A percentile compares a stretch with the other conserved stretches of the same genome.
Evolutionary conservation across 2,888 invertebrate species (phyloP).

Genomic region (Caenorhabditis imperialis): DNA sequence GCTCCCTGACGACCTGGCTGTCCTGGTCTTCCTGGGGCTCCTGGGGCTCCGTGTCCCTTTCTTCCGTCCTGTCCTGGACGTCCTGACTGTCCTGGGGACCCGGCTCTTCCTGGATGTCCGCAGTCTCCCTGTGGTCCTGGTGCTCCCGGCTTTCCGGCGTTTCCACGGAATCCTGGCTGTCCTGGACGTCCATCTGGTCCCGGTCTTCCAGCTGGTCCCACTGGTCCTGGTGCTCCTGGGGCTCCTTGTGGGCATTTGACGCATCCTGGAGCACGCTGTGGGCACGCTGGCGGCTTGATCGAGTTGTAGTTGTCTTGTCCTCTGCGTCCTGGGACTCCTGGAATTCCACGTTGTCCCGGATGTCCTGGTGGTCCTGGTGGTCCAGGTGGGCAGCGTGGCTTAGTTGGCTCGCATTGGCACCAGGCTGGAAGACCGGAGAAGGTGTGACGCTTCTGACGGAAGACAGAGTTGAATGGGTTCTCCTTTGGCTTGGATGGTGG

Average conservation of each 20-base stretch:
- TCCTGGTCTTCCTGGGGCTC: conserved; percentile 54
- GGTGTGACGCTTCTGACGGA: conserved; percentile 66
- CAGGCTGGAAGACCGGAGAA: conserved; percentile 68
- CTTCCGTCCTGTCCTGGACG: conserved; percentile 54
- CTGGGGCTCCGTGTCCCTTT: conserved; percentile 45
- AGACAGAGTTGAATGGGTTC: conserved; percentile 67
- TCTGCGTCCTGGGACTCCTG: conserved; percentile 57
- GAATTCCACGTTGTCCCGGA: conserved; percentile 64
- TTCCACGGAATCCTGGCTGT: conserved; percentile 53
- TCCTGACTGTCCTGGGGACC: conserved; percentile 57
- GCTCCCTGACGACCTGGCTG: conserved; percentile 59
- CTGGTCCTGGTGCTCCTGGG: conserved; percentile 54
- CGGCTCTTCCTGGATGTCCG: conserved; percentile 59
- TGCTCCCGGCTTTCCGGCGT: conserved; percentile 51
- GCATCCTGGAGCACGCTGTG: conserved; percentile 58
- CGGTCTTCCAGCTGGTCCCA: conserved; percentile 61
- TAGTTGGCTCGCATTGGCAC: conserved; percentile 70
- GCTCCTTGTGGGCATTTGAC: conserved; percentile 64
- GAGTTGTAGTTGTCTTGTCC: conserved; percentile 65
- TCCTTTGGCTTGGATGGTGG: conserved; percentile 70
- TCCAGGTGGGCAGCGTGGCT: conserved; percentile 67
- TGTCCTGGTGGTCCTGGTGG: conserved; percentile 69
- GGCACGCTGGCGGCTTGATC: conserved; percentile 58
- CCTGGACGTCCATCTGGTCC: conserved; percentile 66
- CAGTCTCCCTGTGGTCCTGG: conserved; percentile 55